Percentiles rank a stretch among this genome's conserved stretches.
Conservation (phyloP, 2,888 invertebrate species). For the Escarpia spicata region DNA sequence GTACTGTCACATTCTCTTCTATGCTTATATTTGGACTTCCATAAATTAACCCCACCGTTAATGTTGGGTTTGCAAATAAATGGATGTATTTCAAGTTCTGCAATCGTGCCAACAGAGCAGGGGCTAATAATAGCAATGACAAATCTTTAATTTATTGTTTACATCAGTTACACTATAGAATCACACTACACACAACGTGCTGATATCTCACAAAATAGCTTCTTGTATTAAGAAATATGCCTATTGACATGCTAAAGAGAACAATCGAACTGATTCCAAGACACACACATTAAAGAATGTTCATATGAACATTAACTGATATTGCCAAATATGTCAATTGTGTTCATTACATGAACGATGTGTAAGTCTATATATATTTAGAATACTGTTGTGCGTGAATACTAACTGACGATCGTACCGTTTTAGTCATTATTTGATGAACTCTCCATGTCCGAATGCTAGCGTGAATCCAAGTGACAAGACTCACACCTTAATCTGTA, state of each 20-base stretch:
- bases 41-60: too few species aligned
- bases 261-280: neutral
- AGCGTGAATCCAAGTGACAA: conserved; percentile 25
- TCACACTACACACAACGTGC: neutral
- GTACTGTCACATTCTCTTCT: too few species aligned
- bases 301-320: neutral
- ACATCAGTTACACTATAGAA: neutral
- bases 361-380: too few species aligned
- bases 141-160: neutral
- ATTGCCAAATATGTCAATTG: neutral
- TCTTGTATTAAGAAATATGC: neutral
- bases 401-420: neutral
- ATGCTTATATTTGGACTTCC: too few species aligned
- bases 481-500: conserved; percentile 27
- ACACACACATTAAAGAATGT: neutral
- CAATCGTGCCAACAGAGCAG: conserved; percentile 29
- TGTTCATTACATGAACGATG: too few species aligned
- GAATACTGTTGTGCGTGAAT: too few species aligned
- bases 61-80: conserved; percentile 36
- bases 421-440: conserved; percentile 25
- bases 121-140: too few species aligned
- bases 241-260: neutral
- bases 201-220: neutral
- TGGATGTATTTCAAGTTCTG: conserved; percentile 41
- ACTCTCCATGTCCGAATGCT: conserved; percentile 33